Evolutionary conservation across 37 sponge, comb jelly and placozoan genomes (phyloP), one percentile per base, ranked within the genome.

Genomic region (Dysidea cf. avara): DNA sequence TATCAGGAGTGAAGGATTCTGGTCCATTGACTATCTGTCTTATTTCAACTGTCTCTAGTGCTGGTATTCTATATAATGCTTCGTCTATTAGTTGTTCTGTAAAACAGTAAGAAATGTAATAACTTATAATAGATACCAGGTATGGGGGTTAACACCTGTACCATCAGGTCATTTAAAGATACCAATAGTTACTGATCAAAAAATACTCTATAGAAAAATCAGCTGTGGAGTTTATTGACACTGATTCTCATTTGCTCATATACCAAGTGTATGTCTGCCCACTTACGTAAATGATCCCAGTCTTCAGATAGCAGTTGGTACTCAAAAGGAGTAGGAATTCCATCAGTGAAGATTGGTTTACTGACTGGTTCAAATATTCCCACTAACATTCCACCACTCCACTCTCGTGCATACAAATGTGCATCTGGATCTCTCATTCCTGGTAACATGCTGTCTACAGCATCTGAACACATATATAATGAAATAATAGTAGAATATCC

Each of bases 1-100:
- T 66, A 62, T 94, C 94, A 22, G 90, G 83, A 11, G 90, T 90
- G 59, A 94, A 94, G 36, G 87, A 77, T 66, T 94, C 94, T 51
- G 86, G 67, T 4, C 74, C 72, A 67, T 77, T 77, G 39, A 72
- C 60, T 58, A 79, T 66, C 35, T 79, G 80, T 18, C 74, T 39
- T 7, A 85, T 72, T 38, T 79, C 80, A 38, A 65, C 74, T 16
- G 71, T 31, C 31, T 66, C 66, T 51, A 85, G 50, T 11, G 51
- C 60, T 30, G 86, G 86, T 34, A 78, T 49, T 7, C 86, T 72
- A 30, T 72, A 35, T 21, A 85, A 36, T 22, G 65, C 56, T 11
- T 60, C 37, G 34, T 85, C 86, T 49, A 72, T 66, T 16, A 79
- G 43, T 16, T 50, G 54, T 55, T 71, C 84, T 84, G 73, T 35